These are phyloP conservation scores for Leptinotarsa undecemlineata DNA, from an alignment of 1,140 invertebrate genomes.

Conservation along the genomic window DNA sequence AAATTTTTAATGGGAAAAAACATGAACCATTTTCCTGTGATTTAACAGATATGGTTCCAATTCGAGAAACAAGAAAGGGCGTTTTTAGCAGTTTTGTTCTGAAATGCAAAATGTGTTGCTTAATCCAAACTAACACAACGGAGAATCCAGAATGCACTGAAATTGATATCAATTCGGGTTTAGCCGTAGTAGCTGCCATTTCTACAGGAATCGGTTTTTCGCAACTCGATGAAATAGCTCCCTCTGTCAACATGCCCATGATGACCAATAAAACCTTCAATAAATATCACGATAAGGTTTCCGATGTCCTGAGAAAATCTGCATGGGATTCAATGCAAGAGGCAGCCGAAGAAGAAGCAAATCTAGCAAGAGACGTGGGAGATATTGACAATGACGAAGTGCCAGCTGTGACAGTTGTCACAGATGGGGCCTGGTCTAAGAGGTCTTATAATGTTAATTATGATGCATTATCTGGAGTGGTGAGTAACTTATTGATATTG, in stretches of 20 bases:
- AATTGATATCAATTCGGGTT: constrained; percentile 7
- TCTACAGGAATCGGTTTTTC: constrained; percentile 21
- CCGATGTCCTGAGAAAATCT: not conserved
- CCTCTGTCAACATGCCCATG: constrained; percentile 19
- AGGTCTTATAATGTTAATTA: constrained; percentile 38
- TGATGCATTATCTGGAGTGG: constrained; percentile 47
- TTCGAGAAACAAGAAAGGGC: not conserved
- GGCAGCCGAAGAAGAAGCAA: constrained; percentile 43
- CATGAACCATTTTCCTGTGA: not conserved
- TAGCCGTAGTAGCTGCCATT: not conserved
- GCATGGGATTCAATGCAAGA: constrained; percentile 40
- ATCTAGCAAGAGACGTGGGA: constrained; percentile 40
- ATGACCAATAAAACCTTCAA: constrained; percentile 12
- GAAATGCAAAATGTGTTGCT: constrained; percentile 7
- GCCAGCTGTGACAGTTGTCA: constrained; percentile 8
- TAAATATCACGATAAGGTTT: not conserved
- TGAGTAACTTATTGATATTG: constrained; percentile 17
- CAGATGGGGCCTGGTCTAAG: constrained; percentile 23
- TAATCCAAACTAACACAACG: not conserved
- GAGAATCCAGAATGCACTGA: not conserved
- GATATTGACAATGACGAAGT: constrained; percentile 41
- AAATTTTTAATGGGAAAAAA: not conserved
- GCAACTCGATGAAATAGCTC: not conserved
- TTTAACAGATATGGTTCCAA: not conserved
- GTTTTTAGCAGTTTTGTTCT: not conserved